These are phyloP conservation scores for Prunella strophiata DNA, from an alignment of 2,797 vertebrate species.

Conservation along the genomic window DNA sequence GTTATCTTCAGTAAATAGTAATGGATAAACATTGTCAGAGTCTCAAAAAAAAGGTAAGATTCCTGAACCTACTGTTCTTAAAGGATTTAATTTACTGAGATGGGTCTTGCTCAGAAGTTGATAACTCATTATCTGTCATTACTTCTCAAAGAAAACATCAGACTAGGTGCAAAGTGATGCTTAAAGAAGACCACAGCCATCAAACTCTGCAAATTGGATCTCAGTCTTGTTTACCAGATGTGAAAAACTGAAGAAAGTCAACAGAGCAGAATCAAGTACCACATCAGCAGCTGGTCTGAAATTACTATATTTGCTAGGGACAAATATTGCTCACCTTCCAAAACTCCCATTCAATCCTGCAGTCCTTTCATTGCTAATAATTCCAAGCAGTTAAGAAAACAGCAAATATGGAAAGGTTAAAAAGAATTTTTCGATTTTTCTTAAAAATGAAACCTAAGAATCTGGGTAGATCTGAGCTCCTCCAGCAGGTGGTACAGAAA, in stretches of 20 bases:
- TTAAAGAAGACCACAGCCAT: neutral
- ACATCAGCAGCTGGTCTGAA: neutral
- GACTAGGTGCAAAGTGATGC: neutral
- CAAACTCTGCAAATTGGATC: neutral
- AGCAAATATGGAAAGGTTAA: neutral
- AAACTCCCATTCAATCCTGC: neutral
- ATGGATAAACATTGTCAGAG: neutral
- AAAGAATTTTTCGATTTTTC: neutral
- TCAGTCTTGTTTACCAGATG: neutral
- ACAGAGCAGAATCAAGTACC: neutral
- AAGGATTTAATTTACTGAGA: neutral
- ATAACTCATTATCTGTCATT: neutral
- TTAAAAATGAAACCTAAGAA: neutral
- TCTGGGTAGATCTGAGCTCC: neutral
- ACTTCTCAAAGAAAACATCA: slow-evolving; percentile 16
- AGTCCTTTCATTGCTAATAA: neutral
- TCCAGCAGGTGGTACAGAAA: neutral
- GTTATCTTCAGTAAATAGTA: slow-evolving; percentile 54
- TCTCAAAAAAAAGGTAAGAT: slow-evolving; percentile 12
- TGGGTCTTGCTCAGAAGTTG: neutral
- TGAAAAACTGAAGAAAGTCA: neutral
- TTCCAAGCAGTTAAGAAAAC: neutral
- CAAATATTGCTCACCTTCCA: neutral
- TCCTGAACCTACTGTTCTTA: neutral
- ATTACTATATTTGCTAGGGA: neutral